Base-by-base conservation (phyloP, 2,113 vertebrate genomes). In the Octodon degus region DNA sequence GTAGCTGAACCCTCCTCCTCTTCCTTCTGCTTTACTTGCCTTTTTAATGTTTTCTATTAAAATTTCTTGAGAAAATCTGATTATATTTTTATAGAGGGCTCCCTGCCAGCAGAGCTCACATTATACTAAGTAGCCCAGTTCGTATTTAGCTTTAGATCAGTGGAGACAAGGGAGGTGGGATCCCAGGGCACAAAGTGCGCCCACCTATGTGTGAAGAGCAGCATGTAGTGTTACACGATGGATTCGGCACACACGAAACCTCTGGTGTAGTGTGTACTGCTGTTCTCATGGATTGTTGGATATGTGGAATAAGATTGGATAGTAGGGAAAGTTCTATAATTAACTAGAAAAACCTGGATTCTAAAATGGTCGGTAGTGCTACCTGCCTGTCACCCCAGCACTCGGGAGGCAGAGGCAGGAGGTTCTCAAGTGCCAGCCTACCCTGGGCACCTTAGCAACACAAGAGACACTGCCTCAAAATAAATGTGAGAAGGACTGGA, bases 41-140 rank as follows among this genome's bases (percentile, higher is more conserved):
- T 88, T 93, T 84, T 83, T 55, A 65, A 86, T 63, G 7, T 82
- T 58, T 82, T 90, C 0, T 74, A 62, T 60, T 89, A 13, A 81
- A 2, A 37, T 80, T 83, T 89, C 83, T 89, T 89, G 50, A 95
- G 65, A 84, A 22, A 70, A 72, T 84, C 80, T 60, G 25, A 53
- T 91, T 67, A 67, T 62, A 85, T 94, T 91, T 89, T 80, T 72
- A 16, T 76, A 55, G 40, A 82, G 65, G 58, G 40, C 40, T 89
- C 12, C 16, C 34, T 62, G 30, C 40, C 47, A 94, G 25, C 43
- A 70, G 50, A 92, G 43, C 13, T 85, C 62, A 27, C 62, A n/a
- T 88, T 67, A 43, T 0, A 67, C 76, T 20, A 74, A 30, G 30
- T 34, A 83, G 2, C 60, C 10, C 1, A 34, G 11, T 32, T 47